Percentiles rank a stretch among this genome's conserved stretches.
Conservation (phyloP, 2,797 vertebrate genomes). For the Novumbra hubbsi region DNA sequence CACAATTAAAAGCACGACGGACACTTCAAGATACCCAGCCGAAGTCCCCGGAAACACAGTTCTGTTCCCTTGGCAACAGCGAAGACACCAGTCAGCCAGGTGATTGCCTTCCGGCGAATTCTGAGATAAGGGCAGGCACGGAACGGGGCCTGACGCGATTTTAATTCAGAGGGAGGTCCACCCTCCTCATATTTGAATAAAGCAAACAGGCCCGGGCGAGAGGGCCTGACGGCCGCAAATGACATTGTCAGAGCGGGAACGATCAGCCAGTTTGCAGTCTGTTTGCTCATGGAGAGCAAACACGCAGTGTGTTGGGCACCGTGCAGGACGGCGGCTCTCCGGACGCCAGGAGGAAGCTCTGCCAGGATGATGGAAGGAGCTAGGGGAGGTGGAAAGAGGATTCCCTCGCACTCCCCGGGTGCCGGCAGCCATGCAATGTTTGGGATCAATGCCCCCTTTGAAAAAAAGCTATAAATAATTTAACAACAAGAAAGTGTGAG, state of each 20-base stretch:
- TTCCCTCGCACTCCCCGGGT: neutral
- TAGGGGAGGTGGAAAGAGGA: conserved; percentile 66
- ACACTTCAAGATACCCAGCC: neutral
- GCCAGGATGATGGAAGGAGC: conserved; percentile 49
- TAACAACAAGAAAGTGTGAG: neutral
- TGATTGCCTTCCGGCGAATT: conserved; percentile 89
- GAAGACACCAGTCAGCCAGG: conserved; percentile 84
- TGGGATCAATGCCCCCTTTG: neutral
- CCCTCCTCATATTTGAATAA: conserved; percentile 90
- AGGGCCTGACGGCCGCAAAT: conserved; percentile 86
- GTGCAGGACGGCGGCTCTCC: conserved; percentile 62
- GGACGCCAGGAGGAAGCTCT: conserved; percentile 82
- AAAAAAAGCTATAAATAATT: neutral
- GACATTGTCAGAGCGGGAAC: conserved; percentile 91
- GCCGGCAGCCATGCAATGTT: neutral
- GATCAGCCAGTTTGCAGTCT: conserved; percentile 92
- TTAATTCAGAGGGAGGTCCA: conserved; percentile 87
- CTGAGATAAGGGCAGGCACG: conserved; percentile 84
- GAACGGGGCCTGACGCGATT: conserved; percentile 87
- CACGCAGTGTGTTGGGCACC: conserved; percentile 82
- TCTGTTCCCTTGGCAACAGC: conserved; percentile 82
- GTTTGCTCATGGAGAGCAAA: conserved; percentile 88
- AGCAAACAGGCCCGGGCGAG: conserved; percentile 85
- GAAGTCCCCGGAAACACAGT: neutral
- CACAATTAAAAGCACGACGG: neutral